Conservation (phyloP, 64 coral and sea anemone genomes). For the Pocillopora damicornis region DNA sequence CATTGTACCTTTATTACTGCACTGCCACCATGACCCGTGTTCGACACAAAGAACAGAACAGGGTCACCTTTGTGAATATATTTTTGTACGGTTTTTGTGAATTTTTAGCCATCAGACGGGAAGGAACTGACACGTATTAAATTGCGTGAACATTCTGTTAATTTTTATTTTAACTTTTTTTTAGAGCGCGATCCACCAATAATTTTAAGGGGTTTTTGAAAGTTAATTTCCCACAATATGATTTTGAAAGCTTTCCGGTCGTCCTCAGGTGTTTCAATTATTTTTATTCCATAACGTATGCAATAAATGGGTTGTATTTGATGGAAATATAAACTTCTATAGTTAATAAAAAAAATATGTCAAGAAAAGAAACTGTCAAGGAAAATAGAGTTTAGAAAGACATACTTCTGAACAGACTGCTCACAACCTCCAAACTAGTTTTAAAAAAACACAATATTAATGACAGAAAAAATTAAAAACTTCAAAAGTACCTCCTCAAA, state of each 20-base stretch:
- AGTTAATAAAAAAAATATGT: conserved; percentile 16
- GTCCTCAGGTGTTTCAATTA: conserved; percentile 23
- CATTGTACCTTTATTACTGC: too few relatives aligned
- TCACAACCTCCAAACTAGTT: neutral
- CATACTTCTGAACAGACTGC: neutral
- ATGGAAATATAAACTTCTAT: conserved; percentile 11
- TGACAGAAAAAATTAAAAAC: neutral
- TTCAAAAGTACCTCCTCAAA: neutral
- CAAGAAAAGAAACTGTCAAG: conserved; percentile 8
- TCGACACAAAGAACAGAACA: neutral
- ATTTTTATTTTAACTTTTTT: neutral
- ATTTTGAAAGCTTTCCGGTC: conserved; percentile 34
- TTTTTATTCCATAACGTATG: conserved; percentile 16
- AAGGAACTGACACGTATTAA: neutral
- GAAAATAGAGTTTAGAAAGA: neutral
- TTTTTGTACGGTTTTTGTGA: neutral
- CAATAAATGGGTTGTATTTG: neutral
- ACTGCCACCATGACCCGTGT: too few relatives aligned
- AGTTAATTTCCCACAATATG: conserved; percentile 34
- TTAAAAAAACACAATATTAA: neutral
- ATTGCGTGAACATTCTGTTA: neutral
- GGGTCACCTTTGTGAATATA: neutral
- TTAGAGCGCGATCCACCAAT: neutral
- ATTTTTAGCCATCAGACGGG: neutral
- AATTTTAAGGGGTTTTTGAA: conserved; percentile 11